A percentile compares a stretch with the other conserved stretches of the same genome.
Evolutionary conservation across 2,888 invertebrate species (phyloP).

Genomic region (Hirtodrosophila trivittata): DNA sequence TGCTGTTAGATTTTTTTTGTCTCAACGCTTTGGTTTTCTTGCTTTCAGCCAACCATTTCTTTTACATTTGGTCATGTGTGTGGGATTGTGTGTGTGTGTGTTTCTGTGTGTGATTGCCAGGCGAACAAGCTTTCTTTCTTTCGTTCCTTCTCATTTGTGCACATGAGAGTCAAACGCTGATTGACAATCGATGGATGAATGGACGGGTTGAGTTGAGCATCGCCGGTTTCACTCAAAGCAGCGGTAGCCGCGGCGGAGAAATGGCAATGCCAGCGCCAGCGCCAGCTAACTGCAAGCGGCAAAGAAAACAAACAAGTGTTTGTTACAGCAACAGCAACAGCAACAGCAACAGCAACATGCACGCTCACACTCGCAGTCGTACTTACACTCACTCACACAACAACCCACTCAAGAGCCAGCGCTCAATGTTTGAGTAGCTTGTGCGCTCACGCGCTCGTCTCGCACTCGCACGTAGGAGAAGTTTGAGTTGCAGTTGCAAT

Average conservation of each 20-base stretch:
- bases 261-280: constrained; percentile 21
- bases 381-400: not conserved
- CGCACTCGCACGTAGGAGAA: constrained; percentile 47
- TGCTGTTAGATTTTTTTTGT: constrained; percentile 55
- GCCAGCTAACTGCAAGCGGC: constrained; percentile 9
- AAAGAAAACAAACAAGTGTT: constrained; percentile 58
- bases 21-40: constrained; percentile 39
- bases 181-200: constrained; percentile 79
- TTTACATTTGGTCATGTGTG: constrained; percentile 53
- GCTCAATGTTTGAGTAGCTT: constrained; percentile 33
- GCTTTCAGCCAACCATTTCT: constrained; percentile 62
- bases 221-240: not conserved
- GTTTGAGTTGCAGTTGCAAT: constrained; percentile 70
- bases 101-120: constrained; percentile 33
- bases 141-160: constrained; percentile 70
- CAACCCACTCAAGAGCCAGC: constrained; percentile 28
- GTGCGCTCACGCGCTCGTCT: constrained; percentile 13
- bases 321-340: constrained; percentile 29
- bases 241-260: constrained; percentile 32
- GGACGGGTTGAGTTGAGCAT: constrained; percentile 4
- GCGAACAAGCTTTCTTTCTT: constrained; percentile 29
- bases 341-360: constrained; percentile 8
- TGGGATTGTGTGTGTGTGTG: constrained; percentile 1
- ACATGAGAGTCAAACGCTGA: constrained; percentile 67
- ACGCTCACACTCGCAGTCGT: constrained; percentile 6